A percentile compares a stretch with the other conserved stretches of the same genome.
These are phyloP conservation scores for Eristalinus aeneus DNA, from an alignment of 2,888 invertebrate genomes.

Conservation along the genomic window DNA sequence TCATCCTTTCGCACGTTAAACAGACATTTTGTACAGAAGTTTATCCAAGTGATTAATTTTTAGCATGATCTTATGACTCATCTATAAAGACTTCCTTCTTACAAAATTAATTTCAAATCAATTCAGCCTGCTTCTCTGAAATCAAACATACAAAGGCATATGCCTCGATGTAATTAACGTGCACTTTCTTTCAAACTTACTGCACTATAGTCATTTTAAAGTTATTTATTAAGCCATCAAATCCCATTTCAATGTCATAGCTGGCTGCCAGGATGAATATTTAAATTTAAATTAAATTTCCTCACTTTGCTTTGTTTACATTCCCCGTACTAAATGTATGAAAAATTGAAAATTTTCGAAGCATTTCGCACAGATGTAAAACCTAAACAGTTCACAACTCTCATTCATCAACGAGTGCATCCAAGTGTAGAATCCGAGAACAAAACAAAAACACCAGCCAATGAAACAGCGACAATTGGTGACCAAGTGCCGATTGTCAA, in stretches of 20 bases:
- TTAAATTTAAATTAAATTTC: slow-evolving; percentile 12
- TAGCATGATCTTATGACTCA: no score
- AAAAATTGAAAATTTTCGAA: slow-evolving; percentile 34
- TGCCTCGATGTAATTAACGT: no score
- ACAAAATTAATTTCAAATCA: no score
- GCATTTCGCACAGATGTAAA: slow-evolving; percentile 37
- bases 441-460: not conserved
- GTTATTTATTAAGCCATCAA: slow-evolving; percentile 10
- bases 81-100: no score
- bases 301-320: not conserved
- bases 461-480: slow-evolving; percentile 27
- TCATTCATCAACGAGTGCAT: slow-evolving; percentile 40
- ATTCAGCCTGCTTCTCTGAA: no score
- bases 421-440: not conserved
- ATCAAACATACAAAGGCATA: no score
- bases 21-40: no score
- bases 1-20: no score
- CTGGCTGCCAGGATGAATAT: slow-evolving; percentile 16
- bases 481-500: slow-evolving; percentile 38
- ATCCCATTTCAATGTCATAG: not conserved
- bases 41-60: no score
- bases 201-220: no score
- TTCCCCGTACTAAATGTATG: not conserved
- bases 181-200: no score
- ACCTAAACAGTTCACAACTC: not conserved